Evolutionary conservation across 2,888 invertebrate species (phyloP).

Genomic region (Luffia ferchaultella): DNA sequence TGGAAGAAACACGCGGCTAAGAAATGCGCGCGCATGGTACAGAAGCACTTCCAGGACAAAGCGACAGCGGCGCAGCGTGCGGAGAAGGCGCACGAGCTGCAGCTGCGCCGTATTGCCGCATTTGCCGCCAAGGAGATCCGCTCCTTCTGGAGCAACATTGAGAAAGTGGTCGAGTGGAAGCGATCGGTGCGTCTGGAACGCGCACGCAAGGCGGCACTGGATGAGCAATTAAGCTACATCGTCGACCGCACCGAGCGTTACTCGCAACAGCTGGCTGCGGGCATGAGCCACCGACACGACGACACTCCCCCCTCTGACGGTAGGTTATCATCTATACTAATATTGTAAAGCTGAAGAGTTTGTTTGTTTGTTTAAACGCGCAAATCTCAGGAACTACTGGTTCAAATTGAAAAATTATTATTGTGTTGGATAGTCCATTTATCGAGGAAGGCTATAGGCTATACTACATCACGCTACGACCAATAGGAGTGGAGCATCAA

Average conservation of each 20-base stretch:
- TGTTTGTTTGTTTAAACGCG: no score
- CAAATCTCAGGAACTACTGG: no score
- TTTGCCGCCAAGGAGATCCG: conserved; percentile 93
- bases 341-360: no score
- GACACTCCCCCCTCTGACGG: conserved; percentile 30
- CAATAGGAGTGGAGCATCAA: no score
- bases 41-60: conserved; percentile 91
- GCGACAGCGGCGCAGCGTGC: conserved; percentile 89
- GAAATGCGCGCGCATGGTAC: conserved; percentile 91
- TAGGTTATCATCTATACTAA: no score
- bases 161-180: conserved; percentile 95
- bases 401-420: no score
- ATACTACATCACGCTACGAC: no score
- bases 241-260: conserved; percentile 99
- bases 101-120: conserved; percentile 85
- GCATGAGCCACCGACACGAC: conserved; percentile 69
- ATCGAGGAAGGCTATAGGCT: no score
- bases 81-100: conserved; percentile 90
- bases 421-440: no score
- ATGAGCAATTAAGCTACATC: conserved; percentile 96
- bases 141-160: conserved; percentile 95
- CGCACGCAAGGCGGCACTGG: conserved; percentile 92
- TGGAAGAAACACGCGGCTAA: conserved; percentile 97
- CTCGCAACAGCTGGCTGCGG: conserved; percentile 83
- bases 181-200: conserved; percentile 92